A percentile compares a stretch with the other conserved stretches of the same genome.
Evolutionary conservation across 2,113 vertebrate species (phyloP).

Genomic region (Myotis yumanensis): DNA sequence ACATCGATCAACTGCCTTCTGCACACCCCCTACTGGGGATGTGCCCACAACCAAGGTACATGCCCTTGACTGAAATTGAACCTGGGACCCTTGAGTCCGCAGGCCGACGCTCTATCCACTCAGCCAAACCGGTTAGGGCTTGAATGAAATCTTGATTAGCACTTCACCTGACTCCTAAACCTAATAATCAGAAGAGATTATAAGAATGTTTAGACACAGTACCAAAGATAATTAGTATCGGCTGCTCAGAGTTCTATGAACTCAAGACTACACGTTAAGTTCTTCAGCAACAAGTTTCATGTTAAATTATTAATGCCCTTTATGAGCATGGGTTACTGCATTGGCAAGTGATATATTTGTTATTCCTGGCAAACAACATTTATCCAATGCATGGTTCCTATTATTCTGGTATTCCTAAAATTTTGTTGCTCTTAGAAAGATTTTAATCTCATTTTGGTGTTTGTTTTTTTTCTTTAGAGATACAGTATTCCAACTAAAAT

Average conservation of each 20-base stretch:
- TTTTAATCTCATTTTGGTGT: not conserved
- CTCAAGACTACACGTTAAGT: not conserved
- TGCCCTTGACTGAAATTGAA: too few species aligned
- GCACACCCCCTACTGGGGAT: too few species aligned
- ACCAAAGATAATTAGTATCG: not conserved
- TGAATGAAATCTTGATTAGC: not conserved
- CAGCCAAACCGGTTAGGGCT: not conserved
- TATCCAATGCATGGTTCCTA: not conserved
- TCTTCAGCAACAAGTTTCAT: not conserved
- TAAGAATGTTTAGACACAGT: conserved; percentile 15
- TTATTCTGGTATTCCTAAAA: conserved; percentile 31
- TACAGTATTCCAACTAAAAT: not conserved
- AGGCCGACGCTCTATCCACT: too few species aligned
- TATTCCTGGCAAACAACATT: not conserved
- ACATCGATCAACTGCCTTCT: too few species aligned
- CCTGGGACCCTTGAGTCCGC: too few species aligned
- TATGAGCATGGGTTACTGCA: not conserved
- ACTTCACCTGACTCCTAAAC: not conserved
- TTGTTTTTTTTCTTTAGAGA: not conserved
- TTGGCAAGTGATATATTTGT: not conserved
- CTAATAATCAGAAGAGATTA: not conserved
- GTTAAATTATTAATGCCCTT: not conserved
- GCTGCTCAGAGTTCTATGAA: not conserved
- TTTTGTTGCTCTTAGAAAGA: conserved; percentile 15
- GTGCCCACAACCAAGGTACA: too few species aligned